phyloP scores from a whole-genome alignment of 2,888 invertebrate genomes.

The Molanna angustata region DNA sequence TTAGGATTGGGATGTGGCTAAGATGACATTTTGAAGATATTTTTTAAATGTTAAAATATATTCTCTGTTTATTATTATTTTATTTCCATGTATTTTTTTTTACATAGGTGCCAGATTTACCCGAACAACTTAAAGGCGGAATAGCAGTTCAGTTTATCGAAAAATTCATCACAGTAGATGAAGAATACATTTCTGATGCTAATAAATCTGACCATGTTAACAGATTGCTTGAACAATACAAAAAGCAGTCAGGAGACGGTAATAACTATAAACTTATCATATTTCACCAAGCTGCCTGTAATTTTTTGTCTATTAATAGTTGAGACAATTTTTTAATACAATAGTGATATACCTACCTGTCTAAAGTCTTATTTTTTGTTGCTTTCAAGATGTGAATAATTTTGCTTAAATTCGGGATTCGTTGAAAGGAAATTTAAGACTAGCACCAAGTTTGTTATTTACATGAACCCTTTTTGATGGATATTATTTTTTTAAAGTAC shows the following conservation, averaged over 20 bases:
- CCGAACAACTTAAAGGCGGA: constrained; percentile 29
- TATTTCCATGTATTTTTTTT: no score
- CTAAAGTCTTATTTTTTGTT: neutral
- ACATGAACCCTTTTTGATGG: no score
- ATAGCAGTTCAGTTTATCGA: constrained; percentile 40
- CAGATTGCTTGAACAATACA: constrained; percentile 62
- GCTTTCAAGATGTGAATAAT: neutral
- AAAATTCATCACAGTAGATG: constrained; percentile 60
- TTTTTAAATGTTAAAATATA: no score
- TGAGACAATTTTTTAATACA: neutral
- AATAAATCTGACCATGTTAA: constrained; percentile 53
- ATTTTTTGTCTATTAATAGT: neutral
- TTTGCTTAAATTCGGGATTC: no score
- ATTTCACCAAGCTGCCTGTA: neutral
- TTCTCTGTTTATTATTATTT: no score
- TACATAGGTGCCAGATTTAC: constrained; percentile 40
- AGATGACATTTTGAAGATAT: no score
- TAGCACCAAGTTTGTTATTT: no score
- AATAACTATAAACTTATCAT: constrained; percentile 22
- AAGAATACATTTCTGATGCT: constrained; percentile 48
- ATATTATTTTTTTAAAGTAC: no score
- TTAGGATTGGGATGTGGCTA: no score
- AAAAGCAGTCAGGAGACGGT: constrained; percentile 48
- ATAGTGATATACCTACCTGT: neutral
- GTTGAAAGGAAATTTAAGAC: no score